Evolutionary conservation across 2,797 vertebrate genomes (phyloP).

Genomic region (Muraenolepis orangiensis): DNA sequence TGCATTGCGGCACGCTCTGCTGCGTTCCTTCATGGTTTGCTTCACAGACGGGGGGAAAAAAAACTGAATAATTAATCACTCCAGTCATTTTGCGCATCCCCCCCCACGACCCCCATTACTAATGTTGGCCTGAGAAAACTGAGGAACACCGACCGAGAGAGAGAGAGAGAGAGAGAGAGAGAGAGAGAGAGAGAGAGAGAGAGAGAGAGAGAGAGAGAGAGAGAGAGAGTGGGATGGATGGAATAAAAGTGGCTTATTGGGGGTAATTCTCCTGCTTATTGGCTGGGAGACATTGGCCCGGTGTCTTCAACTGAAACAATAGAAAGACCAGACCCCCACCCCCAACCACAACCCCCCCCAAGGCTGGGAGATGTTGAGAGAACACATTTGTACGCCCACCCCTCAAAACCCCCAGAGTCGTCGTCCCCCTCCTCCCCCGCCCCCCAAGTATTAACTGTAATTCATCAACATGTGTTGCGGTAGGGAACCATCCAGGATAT

Average conservation of each 20-base stretch:
- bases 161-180: not conserved
- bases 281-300: not conserved
- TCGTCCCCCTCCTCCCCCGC: no score
- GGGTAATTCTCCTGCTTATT: not conserved
- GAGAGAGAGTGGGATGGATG: constrained; percentile 3
- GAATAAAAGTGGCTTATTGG: not conserved
- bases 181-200: not conserved
- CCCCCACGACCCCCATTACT: constrained; percentile 30
- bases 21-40: constrained; percentile 24
- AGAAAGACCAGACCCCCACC: not conserved
- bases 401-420: constrained; percentile 33
- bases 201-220: constrained; percentile 11
- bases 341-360: not conserved
- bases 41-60: constrained; percentile 36
- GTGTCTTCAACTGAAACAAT: not conserved
- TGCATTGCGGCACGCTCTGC: constrained; percentile 20
- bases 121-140: constrained; percentile 25
- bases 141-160: constrained; percentile 6
- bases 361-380: constrained; percentile 9
- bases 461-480: constrained; percentile 52
- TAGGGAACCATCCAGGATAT: constrained; percentile 45
- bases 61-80: constrained; percentile 19
- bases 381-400: constrained; percentile 33
- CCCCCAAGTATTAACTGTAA: constrained; percentile 50
- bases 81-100: constrained; percentile 50